Percentiles rank a stretch among this genome's conserved stretches.
Evolutionary conservation across 1,140 invertebrate species (phyloP).

Genomic region (Armadillidium nasatum): DNA sequence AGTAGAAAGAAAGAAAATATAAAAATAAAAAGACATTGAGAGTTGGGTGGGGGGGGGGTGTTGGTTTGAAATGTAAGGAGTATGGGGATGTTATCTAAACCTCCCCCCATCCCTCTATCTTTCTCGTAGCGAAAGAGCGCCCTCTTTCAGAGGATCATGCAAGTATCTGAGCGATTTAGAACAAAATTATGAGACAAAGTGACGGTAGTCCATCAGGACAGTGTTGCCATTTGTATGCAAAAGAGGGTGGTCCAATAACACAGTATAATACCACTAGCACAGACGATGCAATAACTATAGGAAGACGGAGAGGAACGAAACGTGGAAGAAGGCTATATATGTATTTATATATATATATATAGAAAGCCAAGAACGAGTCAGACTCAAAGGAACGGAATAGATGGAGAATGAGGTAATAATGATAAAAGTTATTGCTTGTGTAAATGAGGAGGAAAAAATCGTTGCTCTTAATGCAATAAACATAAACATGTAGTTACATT

Average conservation of each 20-base stretch:
- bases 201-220: constrained; percentile 7
- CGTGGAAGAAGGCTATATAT: no score
- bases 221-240: constrained; percentile 12
- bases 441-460: constrained; percentile 10
- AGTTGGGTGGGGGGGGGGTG: no score
- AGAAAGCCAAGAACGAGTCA: background rate
- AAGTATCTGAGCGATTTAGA: constrained; percentile 12
- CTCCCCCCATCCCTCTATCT: background rate
- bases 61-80: no score
- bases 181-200: constrained; percentile 13
- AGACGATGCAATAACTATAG: constrained; percentile 12
- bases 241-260: constrained; percentile 4
- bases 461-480: constrained; percentile 10
- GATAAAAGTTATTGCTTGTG: constrained; percentile 10
- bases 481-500: constrained; percentile 13
- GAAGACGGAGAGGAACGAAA: background rate
- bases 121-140: background rate
- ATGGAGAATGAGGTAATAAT: constrained; percentile 7
- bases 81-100: no score
- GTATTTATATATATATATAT: no score
- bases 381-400: background rate
- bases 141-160: constrained; percentile 8
- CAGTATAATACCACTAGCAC: constrained; percentile 12
- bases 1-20: no score
- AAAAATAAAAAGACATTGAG: no score